A percentile compares a stretch with the other conserved stretches of the same genome.
Evolutionary conservation across 2,113 vertebrate genomes (phyloP).

Genomic region (Hystrix cristata): DNA sequence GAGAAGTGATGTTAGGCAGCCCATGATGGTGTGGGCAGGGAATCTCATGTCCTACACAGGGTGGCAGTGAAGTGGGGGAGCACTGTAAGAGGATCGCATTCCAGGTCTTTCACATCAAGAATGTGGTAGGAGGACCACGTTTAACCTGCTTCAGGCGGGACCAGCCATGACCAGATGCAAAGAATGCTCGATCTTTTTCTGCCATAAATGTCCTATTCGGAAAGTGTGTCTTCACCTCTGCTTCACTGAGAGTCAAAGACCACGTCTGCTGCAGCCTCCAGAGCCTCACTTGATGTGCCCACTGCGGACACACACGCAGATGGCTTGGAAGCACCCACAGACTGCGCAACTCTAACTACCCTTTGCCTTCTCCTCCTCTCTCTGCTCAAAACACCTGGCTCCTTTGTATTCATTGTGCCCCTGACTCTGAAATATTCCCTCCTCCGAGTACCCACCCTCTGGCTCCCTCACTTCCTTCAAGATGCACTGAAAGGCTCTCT

Average conservation of each 20-base stretch:
- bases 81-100: fast-evolving
- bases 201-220: background rate
- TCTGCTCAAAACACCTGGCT: background rate
- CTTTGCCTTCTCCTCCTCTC: background rate
- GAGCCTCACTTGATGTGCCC: background rate
- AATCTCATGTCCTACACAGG: background rate
- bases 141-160: background rate
- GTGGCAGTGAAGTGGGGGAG: too few relatives aligned
- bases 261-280: background rate
- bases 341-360: too few relatives aligned
- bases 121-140: background rate
- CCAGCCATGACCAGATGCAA: background rate
- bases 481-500: background rate
- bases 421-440: background rate
- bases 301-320: background rate
- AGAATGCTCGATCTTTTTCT: background rate
- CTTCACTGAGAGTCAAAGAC: background rate
- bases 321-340: background rate
- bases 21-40: background rate
- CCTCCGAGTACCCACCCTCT: background rate
- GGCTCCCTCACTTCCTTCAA: background rate
- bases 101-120: background rate
- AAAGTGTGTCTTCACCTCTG: background rate
- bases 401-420: background rate
- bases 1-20: background rate